Base-by-base conservation (phyloP, 2,797 vertebrate genomes). In the Girardinus metallicus region DNA sequence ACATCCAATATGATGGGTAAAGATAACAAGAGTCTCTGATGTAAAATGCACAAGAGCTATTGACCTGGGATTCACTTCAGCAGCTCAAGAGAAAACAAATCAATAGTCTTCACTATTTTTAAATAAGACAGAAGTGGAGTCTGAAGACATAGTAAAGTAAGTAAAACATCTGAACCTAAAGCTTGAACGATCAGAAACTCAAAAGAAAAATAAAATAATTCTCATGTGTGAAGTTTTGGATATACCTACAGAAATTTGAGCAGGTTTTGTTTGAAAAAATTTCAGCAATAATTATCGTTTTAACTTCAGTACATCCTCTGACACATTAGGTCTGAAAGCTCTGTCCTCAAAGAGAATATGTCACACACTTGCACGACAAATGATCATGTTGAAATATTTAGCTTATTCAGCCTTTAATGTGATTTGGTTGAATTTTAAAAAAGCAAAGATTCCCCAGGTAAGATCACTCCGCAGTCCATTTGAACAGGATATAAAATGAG, bases 361-460 rank as follows among this genome's bases (percentile, higher is more conserved):
- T 87, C 85, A 88, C 87, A 86, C 87, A 64, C 72, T 46, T 68
- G 79, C 72, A 11, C 62, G 84, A 73, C 79, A 83, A 88, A 92
- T 77, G 85, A 89, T 80, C 80, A 53, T 44, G 71, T 85, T 89
- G 80, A 91, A 90, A 93, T 89, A 91, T 93, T 91, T 83, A 86
- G 87, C 91, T 87, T 62, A 87, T 80, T 83, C 88, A 88, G 78
- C 81, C 80, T 77, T 76, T 70, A 21, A 39, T 81, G 78, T 86
- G 82, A 90, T 86, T 64, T 84, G 89, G 73, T 90, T 71, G 16
- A 77, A 77, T 83, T 88, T 90, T 87, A 90, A 88, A 93, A 51
- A 79, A 77, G 53, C 43, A 72, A 80, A 76, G 78, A 93, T 90
- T 94, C 93, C 94, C 94, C 76, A 89, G 91, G 91, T 94, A 88